Conservation (phyloP, 1,140 invertebrate genomes). For the Polypedilum vanderplanki region DNA sequence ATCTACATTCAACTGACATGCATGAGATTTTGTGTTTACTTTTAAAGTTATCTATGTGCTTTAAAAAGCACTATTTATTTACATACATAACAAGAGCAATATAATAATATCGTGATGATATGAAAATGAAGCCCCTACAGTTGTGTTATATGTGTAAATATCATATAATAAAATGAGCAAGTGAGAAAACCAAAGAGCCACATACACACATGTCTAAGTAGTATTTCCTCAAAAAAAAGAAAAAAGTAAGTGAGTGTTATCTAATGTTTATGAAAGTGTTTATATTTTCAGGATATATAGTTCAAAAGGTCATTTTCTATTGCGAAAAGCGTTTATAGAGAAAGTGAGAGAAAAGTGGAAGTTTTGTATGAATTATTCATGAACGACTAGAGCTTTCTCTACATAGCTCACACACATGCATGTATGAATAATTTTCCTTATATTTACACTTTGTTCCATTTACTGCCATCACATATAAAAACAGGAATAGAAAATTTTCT, state of each 20-base stretch:
- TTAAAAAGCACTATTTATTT: too few species aligned
- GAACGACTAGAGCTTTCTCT: neutral
- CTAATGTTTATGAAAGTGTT: constrained; percentile 7
- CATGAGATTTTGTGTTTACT: too few species aligned
- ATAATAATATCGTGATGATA: too few species aligned
- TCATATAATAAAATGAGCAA: neutral
- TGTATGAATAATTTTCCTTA: neutral
- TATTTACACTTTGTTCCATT: constrained; percentile 11
- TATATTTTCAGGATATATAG: constrained; percentile 14
- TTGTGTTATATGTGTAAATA: neutral
- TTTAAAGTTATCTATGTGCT: too few species aligned
- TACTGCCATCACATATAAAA: neutral
- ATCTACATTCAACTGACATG: too few species aligned
- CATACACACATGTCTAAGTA: neutral
- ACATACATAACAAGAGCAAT: too few species aligned
- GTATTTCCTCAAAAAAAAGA: neutral
- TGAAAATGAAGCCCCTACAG: neutral
- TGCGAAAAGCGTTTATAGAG: neutral
- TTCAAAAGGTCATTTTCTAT: constrained; percentile 18
- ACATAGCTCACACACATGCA: neutral
- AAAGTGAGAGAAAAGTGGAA: neutral
- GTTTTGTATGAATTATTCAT: neutral
- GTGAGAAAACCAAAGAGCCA: neutral
- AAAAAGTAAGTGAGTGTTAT: neutral
- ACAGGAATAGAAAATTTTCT: too few species aligned